A percentile compares a stretch with the other conserved stretches of the same genome.
Evolutionary conservation across 2,113 vertebrate genomes (phyloP).

Genomic region (Stictonetta naevosa): DNA sequence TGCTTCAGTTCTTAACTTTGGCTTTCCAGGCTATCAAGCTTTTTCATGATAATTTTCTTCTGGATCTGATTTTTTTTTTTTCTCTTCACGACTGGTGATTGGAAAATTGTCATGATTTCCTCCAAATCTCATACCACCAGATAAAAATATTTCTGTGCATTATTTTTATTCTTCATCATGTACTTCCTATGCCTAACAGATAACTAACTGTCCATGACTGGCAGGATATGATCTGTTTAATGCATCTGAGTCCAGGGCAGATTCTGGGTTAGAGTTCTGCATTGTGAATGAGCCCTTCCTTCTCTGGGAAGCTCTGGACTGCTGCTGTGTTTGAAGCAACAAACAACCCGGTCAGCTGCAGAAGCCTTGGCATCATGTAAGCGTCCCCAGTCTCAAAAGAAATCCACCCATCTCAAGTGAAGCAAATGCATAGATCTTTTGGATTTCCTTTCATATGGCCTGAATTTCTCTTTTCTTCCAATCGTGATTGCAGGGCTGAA

Average conservation of each 20-base stretch:
- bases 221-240: rapidly evolving
- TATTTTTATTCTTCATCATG: neutral
- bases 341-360: rapidly evolving
- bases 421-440: neutral
- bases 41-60: neutral
- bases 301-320: neutral
- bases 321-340: neutral
- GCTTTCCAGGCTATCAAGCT: neutral
- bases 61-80: neutral
- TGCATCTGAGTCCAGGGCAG: neutral
- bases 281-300: neutral
- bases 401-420: neutral
- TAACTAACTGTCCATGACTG: neutral
- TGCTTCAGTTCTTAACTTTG: neutral
- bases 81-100: neutral
- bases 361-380: neutral
- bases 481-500: neutral
- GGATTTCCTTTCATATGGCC: neutral
- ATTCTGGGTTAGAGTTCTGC: neutral
- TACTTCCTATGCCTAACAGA: neutral
- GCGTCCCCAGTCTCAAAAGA: neutral
- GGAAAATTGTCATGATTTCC: neutral
- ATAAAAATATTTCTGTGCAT: neutral
- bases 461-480: neutral
- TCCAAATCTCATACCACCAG: neutral